These are phyloP conservation scores for Tachypleus tridentatus DNA, from an alignment of 1,140 invertebrate genomes.

Conservation along the genomic window DNA sequence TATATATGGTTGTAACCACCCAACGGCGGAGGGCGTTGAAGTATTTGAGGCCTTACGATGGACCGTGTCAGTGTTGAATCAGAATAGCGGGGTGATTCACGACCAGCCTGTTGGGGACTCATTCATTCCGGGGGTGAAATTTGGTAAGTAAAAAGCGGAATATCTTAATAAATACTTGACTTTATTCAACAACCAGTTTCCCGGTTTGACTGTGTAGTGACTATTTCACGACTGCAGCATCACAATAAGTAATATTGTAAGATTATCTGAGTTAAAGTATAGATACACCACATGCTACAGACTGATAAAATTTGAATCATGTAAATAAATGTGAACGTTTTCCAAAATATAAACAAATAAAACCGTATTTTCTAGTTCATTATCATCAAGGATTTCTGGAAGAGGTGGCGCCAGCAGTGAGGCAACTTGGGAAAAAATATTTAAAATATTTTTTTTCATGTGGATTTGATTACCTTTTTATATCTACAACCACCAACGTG, in stretches of 20 bases:
- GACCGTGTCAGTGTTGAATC: slow-evolving; percentile 19
- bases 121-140: slow-evolving; percentile 16
- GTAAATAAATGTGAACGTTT: too few species aligned
- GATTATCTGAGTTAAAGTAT: background rate
- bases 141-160: slow-evolving; percentile 8
- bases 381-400: too few species aligned
- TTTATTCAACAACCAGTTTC: background rate
- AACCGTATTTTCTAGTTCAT: too few species aligned
- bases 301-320: background rate
- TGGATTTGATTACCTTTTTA: too few species aligned
- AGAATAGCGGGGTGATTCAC: slow-evolving; percentile 9
- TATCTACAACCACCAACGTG: too few species aligned
- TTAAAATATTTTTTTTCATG: too few species aligned
- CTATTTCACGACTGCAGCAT: background rate
- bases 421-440: too few species aligned
- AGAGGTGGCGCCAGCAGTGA: too few species aligned
- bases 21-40: slow-evolving; percentile 23
- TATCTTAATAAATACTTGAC: background rate
- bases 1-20: slow-evolving; percentile 13
- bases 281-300: background rate
- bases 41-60: slow-evolving; percentile 26
- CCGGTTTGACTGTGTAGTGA: background rate
- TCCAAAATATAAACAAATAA: too few species aligned
- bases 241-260: background rate
- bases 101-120: slow-evolving; percentile 5